Base-by-base conservation (phyloP, 1,140 invertebrate genomes). In the Drosophila obscura region DNA sequence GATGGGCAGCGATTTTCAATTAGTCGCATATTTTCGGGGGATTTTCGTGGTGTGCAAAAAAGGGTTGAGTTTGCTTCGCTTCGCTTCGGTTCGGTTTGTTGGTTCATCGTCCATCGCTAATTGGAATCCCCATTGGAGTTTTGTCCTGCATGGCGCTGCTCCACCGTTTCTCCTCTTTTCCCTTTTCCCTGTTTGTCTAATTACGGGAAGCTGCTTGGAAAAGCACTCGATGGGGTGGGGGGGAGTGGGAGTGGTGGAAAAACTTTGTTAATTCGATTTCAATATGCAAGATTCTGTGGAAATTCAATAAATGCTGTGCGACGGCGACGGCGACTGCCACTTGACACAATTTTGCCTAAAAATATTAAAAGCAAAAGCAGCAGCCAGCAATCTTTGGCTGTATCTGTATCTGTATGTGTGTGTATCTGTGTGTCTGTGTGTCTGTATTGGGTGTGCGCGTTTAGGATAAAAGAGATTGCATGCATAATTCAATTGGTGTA, bases 401-500 rank as follows among this genome's bases (percentile, higher is more conserved):
- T 48, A 41, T 7, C 39, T 51, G 39, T 16, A 26, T 45, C 51
- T 62, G 19, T 52, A 50, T 45, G 16, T 16, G 1, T 43, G 31
- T 66, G 49, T 60, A 52, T 67, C 57, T 45, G 31, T 61, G 50
- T 44, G 35, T 52, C 48, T 75, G 31, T 48, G 15, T 55, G 16
- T 75, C 51, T 39, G 5, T 59, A 55, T 53, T 31, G 44, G 39
- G 28, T 24, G 35, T 76, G 53, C 67, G 57, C 64, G 68, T 50
- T 77, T 78, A 64, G 69, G 66, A 75, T 73, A 69, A 88, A 59
- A 83, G 76, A 79, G 79, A 88, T 88, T 88, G 83, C 79, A 83
- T 83, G 79, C 84, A 88, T 83, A 88, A 88, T 88, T 88, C 79
- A 83, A 88, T 89, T 88, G 79, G 67, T 77, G 78, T 81, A 79